Evolutionary conservation across 2,888 invertebrate species (phyloP), one percentile per base, ranked within the genome.

Genomic region (Tanytarsus gracilentus): DNA sequence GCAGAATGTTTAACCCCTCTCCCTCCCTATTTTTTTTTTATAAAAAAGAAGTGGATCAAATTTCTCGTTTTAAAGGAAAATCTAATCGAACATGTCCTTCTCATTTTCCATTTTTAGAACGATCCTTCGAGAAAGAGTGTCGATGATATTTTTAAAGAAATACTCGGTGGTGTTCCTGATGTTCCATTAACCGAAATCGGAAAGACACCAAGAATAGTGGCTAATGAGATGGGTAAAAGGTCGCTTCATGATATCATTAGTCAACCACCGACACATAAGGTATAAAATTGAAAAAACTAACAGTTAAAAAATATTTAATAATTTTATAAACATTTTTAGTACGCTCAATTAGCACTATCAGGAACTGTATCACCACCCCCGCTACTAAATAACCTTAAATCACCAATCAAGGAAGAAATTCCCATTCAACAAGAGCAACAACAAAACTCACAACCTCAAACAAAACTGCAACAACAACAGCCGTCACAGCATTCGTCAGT

Each of bases 121-220:
- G 55, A 40, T 5, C 55, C 55, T 14, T 26, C 26, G n/a, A 29
- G 36, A 23, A 55, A 40, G 21, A 8, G 8, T 3, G 26, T 55
- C 14, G 25, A 39, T 25, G 23, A 53, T 18, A 36, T 53, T 11
- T 51, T 51, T n/a, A 39, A 55, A 16, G 40, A 55, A 25, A 11
- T 55, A 8, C 21, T 33, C 26, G 14, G 9, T 29, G 3, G 21
- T 21, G 23, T 58, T 11, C 48, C 58, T 30, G 48, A 27, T 21
- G 8, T 30, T 4, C 30, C 30, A 8, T 11, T 58, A 21, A 30
- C 14, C 16, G 58, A 40, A 14, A 58, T 58, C n/a, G 48, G 48
- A n/a, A 48, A 44, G 14, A 58, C 58, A 16, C 58, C 58, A 4
- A 14, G 58, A n/a, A 44, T 23, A n/a, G n/a, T n/a, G n/a, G 26